These are phyloP conservation scores for Vombatus ursinus DNA, from an alignment of 2,113 vertebrate genomes.

Conservation along the genomic window DNA sequence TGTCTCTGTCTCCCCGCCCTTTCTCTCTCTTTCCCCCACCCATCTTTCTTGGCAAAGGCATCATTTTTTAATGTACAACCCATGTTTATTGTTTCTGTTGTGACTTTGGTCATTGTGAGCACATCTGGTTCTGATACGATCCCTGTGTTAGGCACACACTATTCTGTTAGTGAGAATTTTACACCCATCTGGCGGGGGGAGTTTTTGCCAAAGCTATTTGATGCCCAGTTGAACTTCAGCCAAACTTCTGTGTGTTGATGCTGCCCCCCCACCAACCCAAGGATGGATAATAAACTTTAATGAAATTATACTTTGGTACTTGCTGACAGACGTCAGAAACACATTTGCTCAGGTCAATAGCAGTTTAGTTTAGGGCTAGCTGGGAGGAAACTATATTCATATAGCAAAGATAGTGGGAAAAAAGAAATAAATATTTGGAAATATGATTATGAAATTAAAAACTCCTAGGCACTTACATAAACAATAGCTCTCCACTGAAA, in stretches of 20 bases:
- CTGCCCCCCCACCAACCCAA: conserved; percentile 41
- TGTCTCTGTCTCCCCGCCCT: not conserved
- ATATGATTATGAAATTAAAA: conserved; percentile 59
- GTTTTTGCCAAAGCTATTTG: conserved; percentile 71
- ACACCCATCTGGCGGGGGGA: conserved; percentile 76
- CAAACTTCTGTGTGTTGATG: conserved; percentile 67
- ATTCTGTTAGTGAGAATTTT: conserved; percentile 77
- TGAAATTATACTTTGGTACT: conserved; percentile 71
- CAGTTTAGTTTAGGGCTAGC: conserved; percentile 54
- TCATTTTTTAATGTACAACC: conserved; percentile 67
- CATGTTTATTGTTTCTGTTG: conserved; percentile 76
- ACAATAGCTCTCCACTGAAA: not conserved
- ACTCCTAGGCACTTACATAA: conserved; percentile 57
- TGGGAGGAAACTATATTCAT: conserved; percentile 39
- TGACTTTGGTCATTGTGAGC: conserved; percentile 67
- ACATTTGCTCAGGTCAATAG: conserved; percentile 63
- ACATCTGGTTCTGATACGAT: conserved; percentile 80
- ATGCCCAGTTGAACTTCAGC: conserved; percentile 76
- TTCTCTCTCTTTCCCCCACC: not conserved
- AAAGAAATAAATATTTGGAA: conserved; percentile 63
- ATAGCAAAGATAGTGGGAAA: conserved; percentile 41
- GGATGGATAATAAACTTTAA: conserved; percentile 69
- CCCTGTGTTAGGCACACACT: conserved; percentile 69
- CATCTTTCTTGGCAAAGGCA: conserved; percentile 53
- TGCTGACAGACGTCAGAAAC: conserved; percentile 71